Evolutionary conservation across 2,797 vertebrate genomes (phyloP).

Genomic region (Setipinna tenuifilis): DNA sequence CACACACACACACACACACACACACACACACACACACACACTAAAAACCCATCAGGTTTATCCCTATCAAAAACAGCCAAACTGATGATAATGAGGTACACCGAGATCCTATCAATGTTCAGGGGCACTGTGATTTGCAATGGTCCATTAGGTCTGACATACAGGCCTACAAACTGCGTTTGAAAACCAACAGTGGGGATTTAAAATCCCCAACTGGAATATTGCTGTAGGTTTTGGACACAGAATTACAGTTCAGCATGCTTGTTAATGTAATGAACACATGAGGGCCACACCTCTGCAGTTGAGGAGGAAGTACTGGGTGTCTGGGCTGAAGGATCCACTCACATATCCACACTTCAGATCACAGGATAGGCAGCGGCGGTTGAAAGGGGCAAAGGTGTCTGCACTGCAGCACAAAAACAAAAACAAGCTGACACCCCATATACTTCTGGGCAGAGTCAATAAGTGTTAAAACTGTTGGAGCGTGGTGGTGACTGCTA

Average conservation of each 20-base stretch:
- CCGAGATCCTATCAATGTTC: background rate
- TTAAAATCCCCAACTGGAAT: background rate
- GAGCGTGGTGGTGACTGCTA: too few relatives aligned
- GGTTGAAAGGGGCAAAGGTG: conserved; percentile 91
- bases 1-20: too few relatives aligned
- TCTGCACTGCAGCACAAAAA: conserved; percentile 77
- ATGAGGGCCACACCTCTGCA: conserved; percentile 83
- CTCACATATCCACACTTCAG: conserved; percentile 91
- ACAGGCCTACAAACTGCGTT: background rate
- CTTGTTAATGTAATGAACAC: background rate
- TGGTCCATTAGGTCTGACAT: background rate
- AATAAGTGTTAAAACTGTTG: too few relatives aligned
- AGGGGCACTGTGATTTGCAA: background rate
- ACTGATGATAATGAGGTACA: background rate
- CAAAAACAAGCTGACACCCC: background rate
- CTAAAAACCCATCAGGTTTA: too few relatives aligned
- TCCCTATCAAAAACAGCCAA: too few relatives aligned
- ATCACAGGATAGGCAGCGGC: conserved; percentile 92
- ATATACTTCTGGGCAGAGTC: background rate
- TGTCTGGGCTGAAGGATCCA: conserved; percentile 86
- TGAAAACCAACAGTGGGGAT: background rate
- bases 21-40: too few relatives aligned
- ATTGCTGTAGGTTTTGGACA: background rate
- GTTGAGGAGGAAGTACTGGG: conserved; percentile 86
- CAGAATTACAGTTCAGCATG: background rate